These are phyloP conservation scores for Percina caprodes DNA, from an alignment of 2,113 vertebrate species.

Conservation along the genomic window DNA sequence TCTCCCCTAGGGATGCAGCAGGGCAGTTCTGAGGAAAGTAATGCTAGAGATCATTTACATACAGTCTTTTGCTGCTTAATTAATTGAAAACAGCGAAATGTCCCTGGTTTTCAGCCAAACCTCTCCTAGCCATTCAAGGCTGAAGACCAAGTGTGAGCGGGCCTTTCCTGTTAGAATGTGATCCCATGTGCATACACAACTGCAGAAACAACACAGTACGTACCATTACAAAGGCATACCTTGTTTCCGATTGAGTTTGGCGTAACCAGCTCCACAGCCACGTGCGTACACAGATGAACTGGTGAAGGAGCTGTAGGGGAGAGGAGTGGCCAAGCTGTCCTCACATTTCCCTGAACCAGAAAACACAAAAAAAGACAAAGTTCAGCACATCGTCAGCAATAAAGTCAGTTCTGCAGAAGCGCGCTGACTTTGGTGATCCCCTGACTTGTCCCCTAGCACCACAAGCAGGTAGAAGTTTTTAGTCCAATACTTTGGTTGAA, in stretches of 20 bases:
- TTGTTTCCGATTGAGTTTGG: constrained; percentile 93
- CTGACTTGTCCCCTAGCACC: background rate
- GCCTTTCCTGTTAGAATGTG: background rate
- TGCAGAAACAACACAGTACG: too few relatives aligned
- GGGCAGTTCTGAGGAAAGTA: too few relatives aligned
- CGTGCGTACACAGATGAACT: constrained; percentile 88
- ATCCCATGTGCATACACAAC: background rate
- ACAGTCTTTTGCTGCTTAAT: too few relatives aligned
- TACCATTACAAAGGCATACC: constrained; percentile 66
- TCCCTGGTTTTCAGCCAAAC: too few relatives aligned
- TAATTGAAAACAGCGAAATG: too few relatives aligned
- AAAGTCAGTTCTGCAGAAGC: background rate
- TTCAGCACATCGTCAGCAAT: background rate
- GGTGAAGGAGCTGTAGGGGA: constrained; percentile 90
- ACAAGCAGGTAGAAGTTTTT: background rate
- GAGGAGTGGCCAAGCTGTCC: constrained; percentile 88
- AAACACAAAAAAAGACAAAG: background rate
- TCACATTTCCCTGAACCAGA: constrained; percentile 89
- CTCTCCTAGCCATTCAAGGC: too few relatives aligned
- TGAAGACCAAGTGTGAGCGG: too few relatives aligned
- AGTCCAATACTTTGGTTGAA: background rate
- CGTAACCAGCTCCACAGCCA: constrained; percentile 90
- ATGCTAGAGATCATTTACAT: too few relatives aligned
- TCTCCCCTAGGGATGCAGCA: too few relatives aligned
- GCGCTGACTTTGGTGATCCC: background rate